phyloP scores from a whole-genome alignment of 2,797 vertebrate species.

The Somateria mollissima region DNA sequence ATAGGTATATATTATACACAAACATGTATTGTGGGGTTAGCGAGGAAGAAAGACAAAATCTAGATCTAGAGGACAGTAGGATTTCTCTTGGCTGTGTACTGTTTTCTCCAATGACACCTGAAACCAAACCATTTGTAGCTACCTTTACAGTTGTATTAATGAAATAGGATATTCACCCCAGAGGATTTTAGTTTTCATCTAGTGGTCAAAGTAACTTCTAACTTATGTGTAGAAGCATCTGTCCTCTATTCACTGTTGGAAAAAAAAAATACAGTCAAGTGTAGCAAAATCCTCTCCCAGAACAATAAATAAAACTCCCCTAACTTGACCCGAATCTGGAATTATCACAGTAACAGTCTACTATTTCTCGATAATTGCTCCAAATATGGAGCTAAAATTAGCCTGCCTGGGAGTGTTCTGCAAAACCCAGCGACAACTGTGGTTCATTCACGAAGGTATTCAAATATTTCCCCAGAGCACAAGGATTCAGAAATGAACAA shows the following conservation, averaged over 20 bases:
- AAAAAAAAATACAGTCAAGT: constrained; percentile 22
- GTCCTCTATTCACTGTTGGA: constrained; percentile 35
- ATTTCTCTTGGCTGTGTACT: background rate
- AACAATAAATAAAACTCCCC: background rate
- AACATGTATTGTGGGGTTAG: background rate
- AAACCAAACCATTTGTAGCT: background rate
- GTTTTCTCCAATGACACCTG: background rate
- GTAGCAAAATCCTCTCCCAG: constrained; percentile 6
- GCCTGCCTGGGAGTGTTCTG: background rate
- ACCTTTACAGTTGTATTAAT: constrained; percentile 3
- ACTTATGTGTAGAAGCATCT: background rate
- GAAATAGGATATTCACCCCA: background rate
- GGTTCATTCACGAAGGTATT: constrained; percentile 6
- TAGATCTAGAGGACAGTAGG: background rate
- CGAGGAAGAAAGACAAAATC: background rate
- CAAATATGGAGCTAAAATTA: constrained; percentile 39
- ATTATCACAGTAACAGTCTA: background rate
- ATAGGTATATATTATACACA: too few relatives aligned
- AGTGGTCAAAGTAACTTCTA: constrained; percentile 23
- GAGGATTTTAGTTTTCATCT: constrained; percentile 15
- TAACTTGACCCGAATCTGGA: constrained; percentile 19
- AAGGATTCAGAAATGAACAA: constrained; percentile 43
- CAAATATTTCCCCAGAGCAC: constrained; percentile 45
- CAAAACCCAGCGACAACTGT: background rate
- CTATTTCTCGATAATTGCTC: constrained; percentile 36